These are phyloP conservation scores for Lytechinus variegatus DNA, from an alignment of 35 echinoderm and acorn worm genomes.

Conservation along the genomic window DNA sequence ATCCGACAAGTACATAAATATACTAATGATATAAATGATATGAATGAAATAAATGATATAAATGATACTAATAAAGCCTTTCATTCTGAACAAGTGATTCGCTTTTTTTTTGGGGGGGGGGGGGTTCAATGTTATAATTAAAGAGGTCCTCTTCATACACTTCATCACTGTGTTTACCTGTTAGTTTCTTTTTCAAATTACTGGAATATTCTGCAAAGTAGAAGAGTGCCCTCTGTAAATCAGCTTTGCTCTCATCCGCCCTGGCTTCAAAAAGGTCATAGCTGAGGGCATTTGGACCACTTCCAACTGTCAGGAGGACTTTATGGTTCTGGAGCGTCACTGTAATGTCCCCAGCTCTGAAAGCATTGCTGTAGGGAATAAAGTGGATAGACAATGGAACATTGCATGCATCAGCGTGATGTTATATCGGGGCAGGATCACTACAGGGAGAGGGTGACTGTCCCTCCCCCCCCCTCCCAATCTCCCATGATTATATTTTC, in stretches of 20 bases:
- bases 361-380: not conserved
- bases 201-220: slow-evolving; percentile 18
- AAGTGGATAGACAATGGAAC: not conserved
- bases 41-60: no score
- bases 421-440: no score
- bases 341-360: not conserved
- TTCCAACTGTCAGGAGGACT: not conserved
- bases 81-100: no score
- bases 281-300: not conserved
- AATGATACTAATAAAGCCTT: no score
- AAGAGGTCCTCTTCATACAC: not conserved
- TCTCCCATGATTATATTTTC: no score
- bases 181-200: not conserved
- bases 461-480: no score
- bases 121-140: no score
- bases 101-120: no score
- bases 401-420: no score
- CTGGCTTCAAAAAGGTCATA: slow-evolving; percentile 18
- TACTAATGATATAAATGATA: no score
- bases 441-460: no score
- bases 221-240: slow-evolving; percentile 23
- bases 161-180: not conserved
- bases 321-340: not conserved
- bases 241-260: not conserved
- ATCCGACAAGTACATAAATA: no score